Percentiles rank a stretch among this genome's conserved stretches.
phyloP scores from a whole-genome alignment of 2,888 invertebrate species.

The Tipula vernalis region DNA sequence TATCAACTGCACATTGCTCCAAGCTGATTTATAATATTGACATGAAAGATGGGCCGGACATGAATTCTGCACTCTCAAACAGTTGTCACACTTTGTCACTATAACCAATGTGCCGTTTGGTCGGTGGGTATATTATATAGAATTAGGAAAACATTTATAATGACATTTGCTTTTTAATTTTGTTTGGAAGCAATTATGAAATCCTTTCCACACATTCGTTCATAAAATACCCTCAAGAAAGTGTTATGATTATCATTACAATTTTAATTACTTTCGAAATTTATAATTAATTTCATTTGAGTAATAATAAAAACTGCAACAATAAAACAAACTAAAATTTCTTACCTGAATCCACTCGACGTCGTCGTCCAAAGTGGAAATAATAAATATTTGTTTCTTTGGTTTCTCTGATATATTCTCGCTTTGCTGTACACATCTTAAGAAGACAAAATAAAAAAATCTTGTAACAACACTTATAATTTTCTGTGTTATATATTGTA shows the following conservation, averaged over 20 bases:
- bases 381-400: background rate
- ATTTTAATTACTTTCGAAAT: background rate
- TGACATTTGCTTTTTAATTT: background rate
- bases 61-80: too few species aligned
- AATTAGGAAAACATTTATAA: too few species aligned
- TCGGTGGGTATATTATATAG: too few species aligned
- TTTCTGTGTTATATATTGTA: background rate
- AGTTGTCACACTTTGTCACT: too few species aligned
- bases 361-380: background rate
- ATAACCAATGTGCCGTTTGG: too few species aligned
- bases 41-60: too few species aligned
- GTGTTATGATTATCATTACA: background rate
- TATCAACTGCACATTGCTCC: too few species aligned
- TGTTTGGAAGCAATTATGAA: background rate
- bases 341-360: background rate
- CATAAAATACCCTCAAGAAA: background rate
- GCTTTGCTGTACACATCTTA: background rate
- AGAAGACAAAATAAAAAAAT: background rate
- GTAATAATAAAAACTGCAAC: background rate
- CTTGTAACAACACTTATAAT: background rate
- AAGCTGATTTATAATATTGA: too few species aligned
- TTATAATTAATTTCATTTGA: background rate
- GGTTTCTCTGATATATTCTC: background rate
- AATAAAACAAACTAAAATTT: background rate
- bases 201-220: background rate